Percentiles rank a stretch among this genome's conserved stretches.
These are phyloP conservation scores for Papilio dardanus DNA, from an alignment of 1,140 invertebrate genomes.

Conservation along the genomic window DNA sequence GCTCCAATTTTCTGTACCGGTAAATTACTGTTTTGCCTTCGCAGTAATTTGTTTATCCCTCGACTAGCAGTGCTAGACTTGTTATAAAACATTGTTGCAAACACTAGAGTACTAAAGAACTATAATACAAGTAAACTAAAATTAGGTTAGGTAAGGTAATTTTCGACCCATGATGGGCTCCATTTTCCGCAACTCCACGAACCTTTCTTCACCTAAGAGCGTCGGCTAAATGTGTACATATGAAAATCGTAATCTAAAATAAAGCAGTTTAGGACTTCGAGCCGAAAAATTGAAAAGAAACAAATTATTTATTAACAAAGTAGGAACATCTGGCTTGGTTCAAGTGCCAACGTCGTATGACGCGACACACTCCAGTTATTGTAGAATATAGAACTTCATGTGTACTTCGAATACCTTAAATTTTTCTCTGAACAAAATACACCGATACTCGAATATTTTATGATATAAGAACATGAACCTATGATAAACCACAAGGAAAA, in stretches of 20 bases:
- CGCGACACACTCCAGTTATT: conserved; percentile 43
- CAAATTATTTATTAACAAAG: background rate
- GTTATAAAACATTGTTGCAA: background rate
- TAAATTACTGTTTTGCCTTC: background rate
- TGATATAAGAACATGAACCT: background rate
- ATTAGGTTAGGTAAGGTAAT: too few relatives aligned
- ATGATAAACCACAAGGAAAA: background rate
- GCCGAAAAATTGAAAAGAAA: background rate
- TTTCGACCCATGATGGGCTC: too few relatives aligned
- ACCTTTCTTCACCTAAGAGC: too few relatives aligned
- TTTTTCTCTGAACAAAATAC: background rate
- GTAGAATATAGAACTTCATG: conserved; percentile 47
- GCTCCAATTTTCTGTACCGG: background rate
- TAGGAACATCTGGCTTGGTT: background rate
- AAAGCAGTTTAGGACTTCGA: background rate
- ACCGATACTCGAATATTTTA: background rate
- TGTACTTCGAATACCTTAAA: background rate
- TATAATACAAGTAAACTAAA: background rate
- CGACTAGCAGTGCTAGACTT: background rate
- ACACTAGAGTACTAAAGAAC: background rate
- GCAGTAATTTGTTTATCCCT: background rate
- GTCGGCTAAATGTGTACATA: too few relatives aligned
- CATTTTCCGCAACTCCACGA: too few relatives aligned
- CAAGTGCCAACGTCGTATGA: background rate
- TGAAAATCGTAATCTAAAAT: too few relatives aligned